Percentiles rank a stretch among this genome's conserved stretches.
Conservation (phyloP, 2,888 invertebrate species). For the Melinopterus prodromus region DNA sequence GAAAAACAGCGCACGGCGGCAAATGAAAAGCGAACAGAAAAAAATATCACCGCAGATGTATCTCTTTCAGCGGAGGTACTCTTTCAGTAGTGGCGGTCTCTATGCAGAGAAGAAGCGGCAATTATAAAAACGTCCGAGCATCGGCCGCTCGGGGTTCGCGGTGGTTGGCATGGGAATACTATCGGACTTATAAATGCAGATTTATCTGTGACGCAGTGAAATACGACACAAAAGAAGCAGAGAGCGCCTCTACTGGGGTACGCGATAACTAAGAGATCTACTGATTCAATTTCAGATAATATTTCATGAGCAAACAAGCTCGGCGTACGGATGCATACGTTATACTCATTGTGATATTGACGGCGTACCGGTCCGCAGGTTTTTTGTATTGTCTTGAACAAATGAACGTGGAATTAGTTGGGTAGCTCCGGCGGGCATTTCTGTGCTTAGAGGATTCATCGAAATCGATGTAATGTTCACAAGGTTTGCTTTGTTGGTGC, state of each 20-base stretch:
- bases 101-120: background rate
- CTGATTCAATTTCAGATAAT: slow-evolving; percentile 56
- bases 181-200: slow-evolving; percentile 4
- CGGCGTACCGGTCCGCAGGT: background rate
- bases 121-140: background rate
- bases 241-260: slow-evolving; percentile 42
- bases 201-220: background rate
- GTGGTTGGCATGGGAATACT: background rate
- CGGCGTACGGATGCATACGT: slow-evolving; percentile 36
- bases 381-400: background rate
- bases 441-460: no score
- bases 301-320: slow-evolving; percentile 55
- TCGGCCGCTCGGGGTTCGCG: background rate
- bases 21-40: background rate
- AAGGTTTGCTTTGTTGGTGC: no score
- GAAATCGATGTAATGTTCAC: no score
- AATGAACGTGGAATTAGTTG: background rate
- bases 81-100: background rate
- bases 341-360: background rate
- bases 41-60: background rate
- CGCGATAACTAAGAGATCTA: slow-evolving; percentile 51
- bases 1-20: no score
- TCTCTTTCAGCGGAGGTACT: background rate
- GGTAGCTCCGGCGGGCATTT: no score
- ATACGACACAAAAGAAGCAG: background rate